These are phyloP conservation scores for Mormyrus proboscirostris DNA, from an alignment of 2,797 vertebrate genomes.

Conservation along the genomic window DNA sequence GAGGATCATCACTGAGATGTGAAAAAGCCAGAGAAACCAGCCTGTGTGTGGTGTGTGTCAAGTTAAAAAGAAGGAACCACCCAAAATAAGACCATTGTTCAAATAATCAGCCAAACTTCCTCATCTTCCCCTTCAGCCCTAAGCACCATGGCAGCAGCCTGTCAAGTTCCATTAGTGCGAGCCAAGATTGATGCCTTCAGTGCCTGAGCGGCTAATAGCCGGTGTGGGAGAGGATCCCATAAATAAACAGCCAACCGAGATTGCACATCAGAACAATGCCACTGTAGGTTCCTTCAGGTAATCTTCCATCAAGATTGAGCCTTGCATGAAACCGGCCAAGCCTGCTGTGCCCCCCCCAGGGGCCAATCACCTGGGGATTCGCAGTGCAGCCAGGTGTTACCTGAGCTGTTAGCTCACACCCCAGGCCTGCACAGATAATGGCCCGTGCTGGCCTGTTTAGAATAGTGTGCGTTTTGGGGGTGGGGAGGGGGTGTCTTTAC, in stretches of 20 bases:
- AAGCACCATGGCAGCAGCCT: slow-evolving; percentile 36
- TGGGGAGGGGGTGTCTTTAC: neutral
- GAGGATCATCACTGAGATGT: neutral
- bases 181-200: slow-evolving; percentile 29
- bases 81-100: slow-evolving; percentile 47
- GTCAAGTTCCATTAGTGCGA: slow-evolving; percentile 33
- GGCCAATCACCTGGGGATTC: slow-evolving; percentile 21
- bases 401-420: slow-evolving; percentile 7
- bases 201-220: neutral
- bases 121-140: slow-evolving; percentile 34
- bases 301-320: slow-evolving; percentile 21
- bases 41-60: slow-evolving; percentile 16
- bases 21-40: neutral
- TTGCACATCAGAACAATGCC: slow-evolving; percentile 21
- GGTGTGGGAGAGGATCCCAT: slow-evolving; percentile 18
- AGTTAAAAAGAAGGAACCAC: slow-evolving; percentile 36
- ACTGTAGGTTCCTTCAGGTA: slow-evolving; percentile 22
- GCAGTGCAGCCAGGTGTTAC: slow-evolving; percentile 30
- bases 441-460: neutral
- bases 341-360: neutral
- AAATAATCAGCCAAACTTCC: slow-evolving; percentile 44
- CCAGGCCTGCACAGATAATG: slow-evolving; percentile 7
- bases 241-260: slow-evolving; percentile 36
- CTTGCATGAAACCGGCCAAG: slow-evolving; percentile 23
- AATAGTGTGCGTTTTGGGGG: neutral